Evolutionary conservation across 2,113 vertebrate species (phyloP), one percentile per base, ranked within the genome.

Genomic region (Plecotus auritus): DNA sequence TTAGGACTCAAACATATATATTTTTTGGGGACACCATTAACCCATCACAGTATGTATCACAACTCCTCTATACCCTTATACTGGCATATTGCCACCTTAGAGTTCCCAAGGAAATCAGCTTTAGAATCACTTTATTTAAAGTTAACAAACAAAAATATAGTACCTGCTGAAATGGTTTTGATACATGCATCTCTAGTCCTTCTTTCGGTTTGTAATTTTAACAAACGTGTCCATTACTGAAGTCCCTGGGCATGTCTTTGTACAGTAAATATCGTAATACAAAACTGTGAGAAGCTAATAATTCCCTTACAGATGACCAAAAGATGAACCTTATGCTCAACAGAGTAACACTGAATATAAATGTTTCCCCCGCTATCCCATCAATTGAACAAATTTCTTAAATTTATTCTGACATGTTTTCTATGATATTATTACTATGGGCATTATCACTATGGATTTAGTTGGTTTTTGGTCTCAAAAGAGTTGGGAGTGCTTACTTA

Each of bases 121-220:
- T 70, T 86, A 54, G 7, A 83, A 37, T 81, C 2, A 45, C 51
- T 81, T 91, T 83, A 18, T 56, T 88, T 90, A 80, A 95, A 77
- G 28, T 66, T 73, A 81, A 59, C 74, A 77, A 82, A 64, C 37
- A 77, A n/a, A 35, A 95, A 89, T 93, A 47, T 18, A 96, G 12
- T 85, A 28, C 42, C 30, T 91, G 13, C 7, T 94, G 45, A 73
- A 88, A 80, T 45, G n/a, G 42, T 1, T 82, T 54, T 70, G 32
- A 93, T 10, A 59, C 1, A 11, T 17, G 16, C 14, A 80, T 64
- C 49, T 93, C 49, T 73, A 85, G 77, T 94, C 13, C 59, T 83
- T 64, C 77, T n/a, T 94, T 92, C 84, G 7, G 16, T 32, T 93
- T 90, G 40, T 88, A 73, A 81, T 73, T 90, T 95, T 88, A 87